Conservation (phyloP, 2,797 vertebrate genomes). For the Pampus argenteus region DNA sequence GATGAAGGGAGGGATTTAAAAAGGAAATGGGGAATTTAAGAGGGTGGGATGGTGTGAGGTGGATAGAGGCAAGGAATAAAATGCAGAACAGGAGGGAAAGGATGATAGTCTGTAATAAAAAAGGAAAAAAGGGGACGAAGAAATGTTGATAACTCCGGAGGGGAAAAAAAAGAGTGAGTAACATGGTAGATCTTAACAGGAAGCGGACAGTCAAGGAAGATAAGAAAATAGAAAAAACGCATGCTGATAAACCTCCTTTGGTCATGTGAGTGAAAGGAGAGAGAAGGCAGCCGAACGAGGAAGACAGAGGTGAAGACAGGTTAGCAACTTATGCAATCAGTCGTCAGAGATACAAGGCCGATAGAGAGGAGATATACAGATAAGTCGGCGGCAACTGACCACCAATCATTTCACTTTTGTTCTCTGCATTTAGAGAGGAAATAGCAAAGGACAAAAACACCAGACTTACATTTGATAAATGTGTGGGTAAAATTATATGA, state of each 20-base stretch:
- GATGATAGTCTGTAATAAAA: neutral
- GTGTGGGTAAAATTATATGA: slow-evolving; percentile 2
- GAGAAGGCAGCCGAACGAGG: slow-evolving; percentile 44
- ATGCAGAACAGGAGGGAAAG: slow-evolving; percentile 8
- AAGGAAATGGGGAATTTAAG: slow-evolving; percentile 42
- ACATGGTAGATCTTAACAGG: slow-evolving; percentile 54
- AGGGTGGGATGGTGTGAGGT: slow-evolving; percentile 47
- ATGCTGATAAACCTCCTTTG: slow-evolving; percentile 62
- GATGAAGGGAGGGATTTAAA: slow-evolving; percentile 59
- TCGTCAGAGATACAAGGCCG: slow-evolving; percentile 64
- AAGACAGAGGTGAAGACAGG: slow-evolving; percentile 67
- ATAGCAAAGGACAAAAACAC: slow-evolving; percentile 20
- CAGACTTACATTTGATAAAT: slow-evolving; percentile 22
- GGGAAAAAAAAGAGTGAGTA: slow-evolving; percentile 24
- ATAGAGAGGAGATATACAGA: slow-evolving; percentile 59
- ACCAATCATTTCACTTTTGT: slow-evolving; percentile 56
- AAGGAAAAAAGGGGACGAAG: slow-evolving; percentile 10
- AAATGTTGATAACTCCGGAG: slow-evolving; percentile 53
- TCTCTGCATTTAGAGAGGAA: slow-evolving; percentile 38
- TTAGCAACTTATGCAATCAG: slow-evolving; percentile 68
- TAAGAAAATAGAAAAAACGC: slow-evolving; percentile 59
- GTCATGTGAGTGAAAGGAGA: slow-evolving; percentile 56
- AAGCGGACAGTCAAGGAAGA: slow-evolving; percentile 46
- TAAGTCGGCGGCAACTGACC: slow-evolving; percentile 53
- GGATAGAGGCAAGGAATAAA: slow-evolving; percentile 29